Evolutionary conservation across 2,888 invertebrate species (phyloP).

Genomic region (Drosophila borealis): DNA sequence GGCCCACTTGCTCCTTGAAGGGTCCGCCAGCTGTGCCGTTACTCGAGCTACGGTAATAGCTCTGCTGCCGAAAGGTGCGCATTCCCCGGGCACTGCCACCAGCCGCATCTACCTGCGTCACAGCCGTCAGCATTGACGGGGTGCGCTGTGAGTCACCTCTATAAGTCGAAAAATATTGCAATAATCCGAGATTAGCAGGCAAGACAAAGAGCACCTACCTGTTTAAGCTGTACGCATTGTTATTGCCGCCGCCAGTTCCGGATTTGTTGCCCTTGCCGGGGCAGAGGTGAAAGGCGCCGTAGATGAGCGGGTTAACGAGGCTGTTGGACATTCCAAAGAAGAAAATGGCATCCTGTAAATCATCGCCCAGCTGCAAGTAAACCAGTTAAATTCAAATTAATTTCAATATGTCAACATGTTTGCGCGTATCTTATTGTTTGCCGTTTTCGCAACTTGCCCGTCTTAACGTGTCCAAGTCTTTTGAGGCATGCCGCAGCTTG

Average conservation of each 20-base stretch:
- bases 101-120: conserved; percentile 83
- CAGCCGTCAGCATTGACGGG: conserved; percentile 84
- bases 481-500: conserved; percentile 22
- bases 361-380: conserved; percentile 88
- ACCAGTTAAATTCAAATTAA: conserved; percentile 45
- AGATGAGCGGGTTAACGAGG: conserved; percentile 93
- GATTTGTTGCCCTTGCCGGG: conserved; percentile 85
- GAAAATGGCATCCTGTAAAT: conserved; percentile 90
- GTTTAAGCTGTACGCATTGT: conserved; percentile 83
- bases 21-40: conserved; percentile 58
- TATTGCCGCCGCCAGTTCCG: conserved; percentile 72
- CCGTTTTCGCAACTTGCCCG: neutral
- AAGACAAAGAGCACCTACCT: conserved; percentile 64
- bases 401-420: conserved; percentile 25
- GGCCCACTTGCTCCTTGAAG: conserved; percentile 78
- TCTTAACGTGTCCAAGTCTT: neutral
- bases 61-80: conserved; percentile 81
- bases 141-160: conserved; percentile 85
- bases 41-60: conserved; percentile 81
- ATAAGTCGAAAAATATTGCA: neutral
- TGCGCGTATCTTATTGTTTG: conserved; percentile 1
- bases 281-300: conserved; percentile 95
- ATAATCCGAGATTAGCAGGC: neutral
- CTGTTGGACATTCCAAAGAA: conserved; percentile 95
- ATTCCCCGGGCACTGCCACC: conserved; percentile 78